Percentiles rank a stretch among this genome's conserved stretches.
These are phyloP conservation scores for Mesaphorura yosii DNA, from an alignment of 1,140 invertebrate species.

Conservation along the genomic window DNA sequence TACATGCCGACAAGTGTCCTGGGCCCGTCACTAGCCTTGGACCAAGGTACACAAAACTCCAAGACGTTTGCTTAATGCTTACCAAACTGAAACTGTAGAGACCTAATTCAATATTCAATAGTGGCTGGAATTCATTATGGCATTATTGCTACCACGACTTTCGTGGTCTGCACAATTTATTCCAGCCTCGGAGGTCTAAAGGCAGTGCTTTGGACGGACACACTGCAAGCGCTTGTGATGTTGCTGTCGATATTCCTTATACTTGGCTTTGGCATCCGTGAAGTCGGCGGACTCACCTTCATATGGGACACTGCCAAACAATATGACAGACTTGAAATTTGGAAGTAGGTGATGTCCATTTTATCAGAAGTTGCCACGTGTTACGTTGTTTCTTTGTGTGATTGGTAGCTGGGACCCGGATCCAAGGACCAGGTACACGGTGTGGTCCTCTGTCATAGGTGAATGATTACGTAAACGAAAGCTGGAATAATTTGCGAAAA, in stretches of 20 bases:
- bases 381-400: not conserved
- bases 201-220: slow-evolving; percentile 46
- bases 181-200: slow-evolving; percentile 50
- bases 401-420: slow-evolving; percentile 27
- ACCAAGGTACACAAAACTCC: slow-evolving; percentile 18
- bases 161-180: slow-evolving; percentile 83
- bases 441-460: slow-evolving; percentile 22
- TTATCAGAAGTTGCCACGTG: slow-evolving; percentile 45
- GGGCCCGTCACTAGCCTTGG: not conserved
- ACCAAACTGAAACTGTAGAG: not conserved
- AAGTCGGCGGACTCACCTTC: slow-evolving; percentile 53
- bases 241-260: slow-evolving; percentile 40
- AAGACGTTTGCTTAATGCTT: not conserved
- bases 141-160: slow-evolving; percentile 69
- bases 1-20: not conserved
- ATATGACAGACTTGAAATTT: slow-evolving; percentile 42
- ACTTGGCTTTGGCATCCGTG: slow-evolving; percentile 56
- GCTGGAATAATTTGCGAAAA: too few relatives aligned
- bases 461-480: too few relatives aligned
- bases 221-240: slow-evolving; percentile 43
- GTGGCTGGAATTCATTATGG: slow-evolving; percentile 47
- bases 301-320: slow-evolving; percentile 55
- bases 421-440: slow-evolving; percentile 18
- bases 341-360: slow-evolving; percentile 4
- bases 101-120: not conserved